Evolutionary conservation across 53 echinoderm and acorn worm genomes (phyloP).

Genomic region (Temnopleurus reevesii): DNA sequence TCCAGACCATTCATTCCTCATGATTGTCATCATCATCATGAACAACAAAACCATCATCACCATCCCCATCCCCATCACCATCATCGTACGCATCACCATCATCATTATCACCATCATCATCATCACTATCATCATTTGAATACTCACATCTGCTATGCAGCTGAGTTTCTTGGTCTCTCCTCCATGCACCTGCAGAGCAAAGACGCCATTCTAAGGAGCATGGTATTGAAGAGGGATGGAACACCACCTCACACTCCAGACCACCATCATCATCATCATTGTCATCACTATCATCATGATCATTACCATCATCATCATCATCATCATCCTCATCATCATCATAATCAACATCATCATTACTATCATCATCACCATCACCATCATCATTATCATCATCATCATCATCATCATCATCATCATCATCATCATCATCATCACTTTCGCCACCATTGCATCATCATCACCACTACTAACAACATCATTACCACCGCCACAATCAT

Average conservation of each 20-base stretch:
- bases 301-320: not conserved
- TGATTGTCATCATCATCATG: no score
- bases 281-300: not conserved
- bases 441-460: no score
- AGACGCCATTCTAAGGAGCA: slow-evolving; percentile 91
- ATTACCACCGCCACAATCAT: no score
- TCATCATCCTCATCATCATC: no score
- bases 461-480: no score
- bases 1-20: slow-evolving; percentile 96
- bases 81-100: no score
- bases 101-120: no score
- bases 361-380: slow-evolving; percentile 46
- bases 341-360: no score
- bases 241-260: slow-evolving; percentile 95
- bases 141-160: slow-evolving; percentile 94
- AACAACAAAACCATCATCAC: no score
- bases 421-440: slow-evolving; percentile 56
- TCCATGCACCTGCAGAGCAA: slow-evolving; percentile 93
- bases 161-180: slow-evolving; percentile 78
- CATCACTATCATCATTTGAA: no score
- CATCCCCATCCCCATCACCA: no score
- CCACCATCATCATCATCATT: slow-evolving; percentile 36
- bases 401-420: slow-evolving; percentile 60
- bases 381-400: slow-evolving; percentile 55
- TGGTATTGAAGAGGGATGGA: slow-evolving; percentile 95